phyloP scores from a whole-genome alignment of 2,113 vertebrate species.

The Riparia riparia region DNA sequence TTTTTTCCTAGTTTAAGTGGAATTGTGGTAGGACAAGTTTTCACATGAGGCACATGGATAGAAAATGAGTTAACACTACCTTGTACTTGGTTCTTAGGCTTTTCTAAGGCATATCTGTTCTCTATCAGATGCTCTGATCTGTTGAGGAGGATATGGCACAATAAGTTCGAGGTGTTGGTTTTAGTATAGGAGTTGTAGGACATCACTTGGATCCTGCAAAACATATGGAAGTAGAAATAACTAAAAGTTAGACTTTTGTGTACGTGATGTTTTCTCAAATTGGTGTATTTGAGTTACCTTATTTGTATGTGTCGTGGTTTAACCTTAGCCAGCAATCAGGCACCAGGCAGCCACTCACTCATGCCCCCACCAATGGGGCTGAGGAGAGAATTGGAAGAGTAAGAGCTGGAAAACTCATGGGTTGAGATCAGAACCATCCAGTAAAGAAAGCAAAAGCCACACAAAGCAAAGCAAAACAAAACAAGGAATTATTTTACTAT shows the following conservation, averaged over 20 bases:
- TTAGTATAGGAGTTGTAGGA: neutral
- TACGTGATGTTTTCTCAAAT: neutral
- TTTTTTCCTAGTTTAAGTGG: neutral
- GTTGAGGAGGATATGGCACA: neutral
- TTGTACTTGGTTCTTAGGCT: neutral
- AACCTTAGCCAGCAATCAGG: neutral
- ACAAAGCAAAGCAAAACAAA: neutral
- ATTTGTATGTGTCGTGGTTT: neutral
- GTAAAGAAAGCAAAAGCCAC: neutral
- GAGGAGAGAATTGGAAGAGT: neutral
- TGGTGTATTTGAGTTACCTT: neutral
- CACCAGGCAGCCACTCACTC: fast-evolving
- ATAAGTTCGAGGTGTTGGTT: neutral
- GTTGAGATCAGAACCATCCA: neutral
- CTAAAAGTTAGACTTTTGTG: neutral
- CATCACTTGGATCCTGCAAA: neutral
- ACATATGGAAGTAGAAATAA: neutral
- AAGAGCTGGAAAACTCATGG: neutral
- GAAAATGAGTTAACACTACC: too few species aligned
- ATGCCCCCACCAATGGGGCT: neutral
- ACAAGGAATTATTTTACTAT: neutral
- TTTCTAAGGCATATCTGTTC: neutral
- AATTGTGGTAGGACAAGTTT: neutral
- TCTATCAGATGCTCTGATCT: neutral
- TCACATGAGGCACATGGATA: neutral